phyloP scores from a whole-genome alignment of 2,113 vertebrate genomes.

The Struthidea cinerea region DNA sequence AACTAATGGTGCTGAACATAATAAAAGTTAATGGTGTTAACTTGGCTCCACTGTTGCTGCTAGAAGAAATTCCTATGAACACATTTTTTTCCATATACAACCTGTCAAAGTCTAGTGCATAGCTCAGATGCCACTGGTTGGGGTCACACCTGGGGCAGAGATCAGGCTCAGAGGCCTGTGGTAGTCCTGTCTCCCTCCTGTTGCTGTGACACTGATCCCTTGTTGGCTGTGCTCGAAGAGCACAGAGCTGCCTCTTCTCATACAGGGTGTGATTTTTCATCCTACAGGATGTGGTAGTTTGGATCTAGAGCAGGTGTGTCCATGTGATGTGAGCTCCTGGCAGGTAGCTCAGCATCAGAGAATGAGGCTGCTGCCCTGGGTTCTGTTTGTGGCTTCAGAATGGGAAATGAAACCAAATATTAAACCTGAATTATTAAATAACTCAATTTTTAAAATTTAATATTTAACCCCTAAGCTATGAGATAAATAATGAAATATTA shows the following conservation, averaged over 20 bases:
- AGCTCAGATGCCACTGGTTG: background rate
- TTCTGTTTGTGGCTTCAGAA: background rate
- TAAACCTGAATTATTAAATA: background rate
- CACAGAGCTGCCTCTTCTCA: background rate
- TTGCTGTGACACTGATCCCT: background rate
- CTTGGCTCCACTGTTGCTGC: background rate
- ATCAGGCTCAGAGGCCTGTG: accelerated
- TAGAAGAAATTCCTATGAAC: background rate
- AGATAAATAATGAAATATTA: background rate
- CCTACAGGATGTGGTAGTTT: background rate
- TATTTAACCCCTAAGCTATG: background rate
- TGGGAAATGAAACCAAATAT: background rate
- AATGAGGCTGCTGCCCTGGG: background rate
- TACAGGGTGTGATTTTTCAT: background rate
- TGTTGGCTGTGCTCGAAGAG: background rate
- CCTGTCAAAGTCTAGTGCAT: background rate
- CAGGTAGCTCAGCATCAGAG: background rate
- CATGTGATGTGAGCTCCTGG: background rate
- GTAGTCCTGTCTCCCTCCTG: background rate
- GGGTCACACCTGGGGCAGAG: background rate
- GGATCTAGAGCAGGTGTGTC: background rate
- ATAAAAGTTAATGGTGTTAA: background rate
- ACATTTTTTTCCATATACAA: background rate
- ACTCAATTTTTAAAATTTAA: background rate
- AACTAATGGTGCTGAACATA: background rate